A percentile compares a stretch with the other conserved stretches of the same genome.
phyloP scores from a whole-genome alignment of 2,888 invertebrate genomes.

The Tinea semifulvella region DNA sequence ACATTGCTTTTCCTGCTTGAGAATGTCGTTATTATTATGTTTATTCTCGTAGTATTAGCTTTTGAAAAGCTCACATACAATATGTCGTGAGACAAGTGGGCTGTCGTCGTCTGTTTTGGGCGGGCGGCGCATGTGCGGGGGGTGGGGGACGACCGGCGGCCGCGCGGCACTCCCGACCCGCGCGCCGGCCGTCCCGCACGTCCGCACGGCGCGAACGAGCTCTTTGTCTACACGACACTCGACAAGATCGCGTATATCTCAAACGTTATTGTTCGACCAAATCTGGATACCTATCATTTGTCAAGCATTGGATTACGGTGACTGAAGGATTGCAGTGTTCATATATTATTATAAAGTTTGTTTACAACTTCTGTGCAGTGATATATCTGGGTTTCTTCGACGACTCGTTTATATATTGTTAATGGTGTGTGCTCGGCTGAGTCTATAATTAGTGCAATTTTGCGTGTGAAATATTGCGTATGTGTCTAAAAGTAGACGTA shows the following conservation, averaged over 20 bases:
- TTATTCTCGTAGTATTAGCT: conserved; percentile 29
- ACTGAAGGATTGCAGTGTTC: conserved; percentile 54
- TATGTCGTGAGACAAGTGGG: conserved; percentile 29
- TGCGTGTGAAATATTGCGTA: conserved; percentile 3
- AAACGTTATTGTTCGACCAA: conserved; percentile 16
- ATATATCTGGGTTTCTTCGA: conserved; percentile 1
- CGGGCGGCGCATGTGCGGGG: conserved; percentile 9
- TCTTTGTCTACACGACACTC: conserved; percentile 20
- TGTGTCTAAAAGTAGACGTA: background rate
- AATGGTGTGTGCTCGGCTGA: background rate
- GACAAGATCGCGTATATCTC: conserved; percentile 17
- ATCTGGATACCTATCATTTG: conserved; percentile 27
- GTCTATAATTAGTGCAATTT: conserved; percentile 6
- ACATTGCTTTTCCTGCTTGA: conserved; percentile 12
- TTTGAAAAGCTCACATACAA: conserved; percentile 43
- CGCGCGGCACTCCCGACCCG: conserved; percentile 42
- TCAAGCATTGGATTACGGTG: conserved; percentile 54
- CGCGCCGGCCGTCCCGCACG: conserved; percentile 36
- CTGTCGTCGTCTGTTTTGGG: conserved; percentile 20
- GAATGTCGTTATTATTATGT: conserved; percentile 15
- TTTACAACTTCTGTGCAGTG: background rate
- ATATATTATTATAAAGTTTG: background rate
- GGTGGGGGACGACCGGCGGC: conserved; percentile 22
- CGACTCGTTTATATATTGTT: background rate
- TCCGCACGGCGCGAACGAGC: conserved; percentile 14